Conservation (phyloP, 1,140 invertebrate species). For the Orchesella cincta region DNA sequence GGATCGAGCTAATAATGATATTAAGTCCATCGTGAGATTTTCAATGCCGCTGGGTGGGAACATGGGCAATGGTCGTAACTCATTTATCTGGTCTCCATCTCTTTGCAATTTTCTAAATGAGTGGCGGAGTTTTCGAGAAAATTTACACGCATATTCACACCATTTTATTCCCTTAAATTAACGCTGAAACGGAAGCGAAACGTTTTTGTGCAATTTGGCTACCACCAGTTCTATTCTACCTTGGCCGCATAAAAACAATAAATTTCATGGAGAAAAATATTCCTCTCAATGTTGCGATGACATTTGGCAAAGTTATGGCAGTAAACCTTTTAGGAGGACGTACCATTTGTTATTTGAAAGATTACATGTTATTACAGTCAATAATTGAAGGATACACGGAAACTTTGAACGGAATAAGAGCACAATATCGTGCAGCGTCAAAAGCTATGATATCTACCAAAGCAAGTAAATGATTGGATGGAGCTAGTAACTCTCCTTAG, state of each 20-base stretch:
- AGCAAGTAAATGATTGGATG: background rate
- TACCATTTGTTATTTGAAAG: background rate
- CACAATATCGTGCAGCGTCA: background rate
- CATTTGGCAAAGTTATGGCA: too few relatives aligned
- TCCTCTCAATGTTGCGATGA: too few relatives aligned
- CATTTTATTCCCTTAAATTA: background rate
- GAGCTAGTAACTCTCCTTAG: background rate
- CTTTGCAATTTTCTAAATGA: background rate
- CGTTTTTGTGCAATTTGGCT: background rate
- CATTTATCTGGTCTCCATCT: too few relatives aligned
- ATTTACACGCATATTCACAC: background rate
- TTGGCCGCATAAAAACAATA: background rate
- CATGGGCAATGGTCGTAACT: too few relatives aligned
- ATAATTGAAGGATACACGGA: background rate
- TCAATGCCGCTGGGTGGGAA: too few relatives aligned
- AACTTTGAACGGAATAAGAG: background rate
- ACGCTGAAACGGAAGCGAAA: background rate
- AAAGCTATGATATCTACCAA: background rate
- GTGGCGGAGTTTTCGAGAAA: background rate
- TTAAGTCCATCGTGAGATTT: too few relatives aligned
- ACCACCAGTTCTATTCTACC: background rate
- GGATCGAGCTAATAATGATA: too few relatives aligned
- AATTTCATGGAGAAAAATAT: background rate
- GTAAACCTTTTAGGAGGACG: background rate
- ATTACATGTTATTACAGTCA: background rate